Conservation (phyloP, 2,113 vertebrate species). For the Psilopsiagon aurifrons region DNA sequence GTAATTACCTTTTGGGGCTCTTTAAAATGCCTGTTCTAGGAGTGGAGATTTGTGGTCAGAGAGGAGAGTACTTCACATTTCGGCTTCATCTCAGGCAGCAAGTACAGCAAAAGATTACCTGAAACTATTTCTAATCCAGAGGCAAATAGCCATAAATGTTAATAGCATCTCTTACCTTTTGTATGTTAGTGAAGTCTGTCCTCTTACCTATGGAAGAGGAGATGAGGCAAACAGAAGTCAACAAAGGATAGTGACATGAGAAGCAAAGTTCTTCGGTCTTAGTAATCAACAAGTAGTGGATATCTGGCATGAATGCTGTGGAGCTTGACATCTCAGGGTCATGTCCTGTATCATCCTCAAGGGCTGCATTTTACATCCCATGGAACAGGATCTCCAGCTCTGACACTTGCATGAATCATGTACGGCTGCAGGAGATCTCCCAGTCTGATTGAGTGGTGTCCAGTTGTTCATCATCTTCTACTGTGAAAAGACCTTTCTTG, state of each 20-base stretch:
- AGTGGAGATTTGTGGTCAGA: neutral
- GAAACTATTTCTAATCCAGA: neutral
- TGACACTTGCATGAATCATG: neutral
- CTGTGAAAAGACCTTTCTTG: neutral
- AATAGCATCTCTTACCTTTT: neutral
- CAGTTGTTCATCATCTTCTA: neutral
- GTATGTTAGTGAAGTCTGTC: constrained; percentile 18
- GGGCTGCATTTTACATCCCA: neutral
- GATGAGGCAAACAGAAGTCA: neutral
- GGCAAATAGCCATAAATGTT: neutral
- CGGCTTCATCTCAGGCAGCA: neutral
- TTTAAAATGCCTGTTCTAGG: neutral
- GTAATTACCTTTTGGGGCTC: neutral
- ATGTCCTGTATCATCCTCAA: neutral
- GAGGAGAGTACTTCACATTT: neutral
- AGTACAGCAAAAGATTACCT: neutral
- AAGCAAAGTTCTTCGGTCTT: neutral
- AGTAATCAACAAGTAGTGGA: neutral
- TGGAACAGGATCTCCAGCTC: neutral
- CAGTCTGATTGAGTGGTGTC: too few species aligned
- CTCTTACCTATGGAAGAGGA: neutral
- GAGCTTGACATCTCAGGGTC: neutral
- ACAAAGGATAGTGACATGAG: neutral
- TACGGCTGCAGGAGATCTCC: neutral
- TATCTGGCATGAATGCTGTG: neutral